Conservation (phyloP, 37 sponge, comb jelly and placozoan genomes). For the Beroe ovata region DNA sequence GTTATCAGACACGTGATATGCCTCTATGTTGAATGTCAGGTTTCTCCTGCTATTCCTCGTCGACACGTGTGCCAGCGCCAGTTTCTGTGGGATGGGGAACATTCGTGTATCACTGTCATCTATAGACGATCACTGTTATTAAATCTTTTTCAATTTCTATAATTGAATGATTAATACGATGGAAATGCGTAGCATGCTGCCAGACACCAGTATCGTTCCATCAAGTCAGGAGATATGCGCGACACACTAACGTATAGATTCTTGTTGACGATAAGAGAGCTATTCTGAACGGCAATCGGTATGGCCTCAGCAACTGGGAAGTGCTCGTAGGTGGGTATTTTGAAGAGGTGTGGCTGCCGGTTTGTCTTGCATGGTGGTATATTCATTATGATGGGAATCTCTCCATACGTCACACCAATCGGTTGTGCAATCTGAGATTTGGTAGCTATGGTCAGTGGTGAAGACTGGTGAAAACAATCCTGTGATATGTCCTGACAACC, state of each 20-base stretch:
- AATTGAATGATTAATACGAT: too few species aligned
- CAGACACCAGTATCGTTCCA: too few species aligned
- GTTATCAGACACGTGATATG: neutral
- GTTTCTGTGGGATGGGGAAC: neutral
- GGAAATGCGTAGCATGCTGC: too few species aligned
- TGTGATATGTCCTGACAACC: too few species aligned
- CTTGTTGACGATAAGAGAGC: neutral
- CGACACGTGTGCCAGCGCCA: neutral
- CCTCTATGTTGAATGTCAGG: neutral
- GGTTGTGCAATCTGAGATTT: too few species aligned
- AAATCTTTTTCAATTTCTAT: too few species aligned
- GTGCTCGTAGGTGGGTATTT: neutral
- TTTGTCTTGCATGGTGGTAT: neutral
- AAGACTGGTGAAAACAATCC: too few species aligned
- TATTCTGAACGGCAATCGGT: neutral
- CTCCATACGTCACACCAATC: neutral
- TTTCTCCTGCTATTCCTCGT: neutral
- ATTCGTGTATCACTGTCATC: too few species aligned
- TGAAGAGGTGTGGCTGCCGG: neutral
- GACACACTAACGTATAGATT: neutral
- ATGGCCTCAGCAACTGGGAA: neutral
- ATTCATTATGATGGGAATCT: neutral
- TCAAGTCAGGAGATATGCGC: too few species aligned
- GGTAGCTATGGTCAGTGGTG: too few species aligned
- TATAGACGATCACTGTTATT: too few species aligned